Conservation (phyloP, 2,797 vertebrate species). For the Esox lucius region DNA sequence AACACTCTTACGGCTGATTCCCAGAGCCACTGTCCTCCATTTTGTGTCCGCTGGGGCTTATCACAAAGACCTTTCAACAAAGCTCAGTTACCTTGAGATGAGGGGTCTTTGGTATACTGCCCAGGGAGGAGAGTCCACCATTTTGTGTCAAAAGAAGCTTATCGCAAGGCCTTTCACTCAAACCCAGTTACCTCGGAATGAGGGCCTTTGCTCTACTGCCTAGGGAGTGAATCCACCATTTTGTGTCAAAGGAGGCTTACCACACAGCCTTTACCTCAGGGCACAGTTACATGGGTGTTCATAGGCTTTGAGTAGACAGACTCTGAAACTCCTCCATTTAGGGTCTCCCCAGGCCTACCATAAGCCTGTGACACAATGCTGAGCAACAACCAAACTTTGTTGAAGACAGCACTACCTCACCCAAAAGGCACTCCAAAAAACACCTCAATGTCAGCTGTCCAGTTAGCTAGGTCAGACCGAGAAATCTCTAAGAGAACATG, state of each 20-base stretch:
- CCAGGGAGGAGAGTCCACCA: not conserved
- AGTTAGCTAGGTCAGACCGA: no score
- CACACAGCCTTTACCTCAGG: not conserved
- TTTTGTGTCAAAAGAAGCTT: conserved; percentile 4
- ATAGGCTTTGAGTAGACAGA: not conserved
- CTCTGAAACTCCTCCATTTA: conserved; percentile 18
- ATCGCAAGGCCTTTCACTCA: not conserved
- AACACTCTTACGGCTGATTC: conserved; percentile 40
- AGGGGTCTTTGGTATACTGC: not conserved
- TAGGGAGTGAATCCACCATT: conserved; percentile 2
- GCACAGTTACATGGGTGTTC: not conserved
- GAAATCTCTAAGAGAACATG: no score
- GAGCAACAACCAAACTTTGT: conserved; percentile 14
- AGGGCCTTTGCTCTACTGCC: not conserved
- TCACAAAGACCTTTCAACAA: conserved; percentile 10
- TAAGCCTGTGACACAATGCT: conserved; percentile 4
- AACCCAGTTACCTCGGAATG: conserved; percentile 1
- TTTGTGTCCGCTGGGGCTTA: conserved; percentile 26
- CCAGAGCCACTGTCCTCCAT: conserved; percentile 38
- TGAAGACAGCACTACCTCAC: conserved; percentile 30
- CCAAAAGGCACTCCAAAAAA: conserved; percentile 28
- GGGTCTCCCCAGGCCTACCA: not conserved
- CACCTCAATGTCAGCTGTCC: conserved; percentile 65
- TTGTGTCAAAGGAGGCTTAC: not conserved
- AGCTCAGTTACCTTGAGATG: conserved; percentile 1